Percentiles rank a stretch among this genome's conserved stretches.
Conservation (phyloP, 2,113 vertebrate genomes). For the Thalassarche chlororhynchos region DNA sequence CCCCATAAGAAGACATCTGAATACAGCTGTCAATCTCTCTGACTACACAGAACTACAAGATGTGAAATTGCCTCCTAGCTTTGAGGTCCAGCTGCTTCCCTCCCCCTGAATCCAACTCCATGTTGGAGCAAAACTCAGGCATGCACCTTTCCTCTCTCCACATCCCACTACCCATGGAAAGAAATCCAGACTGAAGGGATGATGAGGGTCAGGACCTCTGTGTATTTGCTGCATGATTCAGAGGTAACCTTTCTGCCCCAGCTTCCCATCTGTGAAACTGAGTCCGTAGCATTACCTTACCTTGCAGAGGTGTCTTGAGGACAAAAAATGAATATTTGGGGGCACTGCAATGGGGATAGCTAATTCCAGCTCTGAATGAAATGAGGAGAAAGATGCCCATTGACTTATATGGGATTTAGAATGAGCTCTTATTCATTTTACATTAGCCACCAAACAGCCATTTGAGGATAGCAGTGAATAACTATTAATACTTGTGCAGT, state of each 20-base stretch:
- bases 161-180: not conserved
- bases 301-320: constrained; percentile 33
- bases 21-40: not conserved
- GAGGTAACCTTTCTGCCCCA: not conserved
- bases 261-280: not conserved
- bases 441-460: constrained; percentile 3
- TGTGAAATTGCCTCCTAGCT: not conserved
- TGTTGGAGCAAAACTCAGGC: not conserved
- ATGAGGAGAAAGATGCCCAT: constrained; percentile 31
- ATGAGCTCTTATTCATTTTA: constrained; percentile 16
- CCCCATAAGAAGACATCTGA: not conserved
- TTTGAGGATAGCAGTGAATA: constrained; percentile 30
- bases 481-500: not conserved
- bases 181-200: not conserved
- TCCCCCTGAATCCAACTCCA: not conserved
- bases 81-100: not conserved
- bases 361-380: constrained; percentile 43
- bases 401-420: constrained; percentile 46
- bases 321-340: constrained; percentile 19
- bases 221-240: not conserved
- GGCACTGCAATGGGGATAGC: not conserved
- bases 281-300: not conserved
- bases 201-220: not conserved
- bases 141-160: not conserved
- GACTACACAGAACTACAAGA: not conserved